Evolutionary conservation across 2,888 invertebrate species (phyloP).

Genomic region (Selenia dentaria): DNA sequence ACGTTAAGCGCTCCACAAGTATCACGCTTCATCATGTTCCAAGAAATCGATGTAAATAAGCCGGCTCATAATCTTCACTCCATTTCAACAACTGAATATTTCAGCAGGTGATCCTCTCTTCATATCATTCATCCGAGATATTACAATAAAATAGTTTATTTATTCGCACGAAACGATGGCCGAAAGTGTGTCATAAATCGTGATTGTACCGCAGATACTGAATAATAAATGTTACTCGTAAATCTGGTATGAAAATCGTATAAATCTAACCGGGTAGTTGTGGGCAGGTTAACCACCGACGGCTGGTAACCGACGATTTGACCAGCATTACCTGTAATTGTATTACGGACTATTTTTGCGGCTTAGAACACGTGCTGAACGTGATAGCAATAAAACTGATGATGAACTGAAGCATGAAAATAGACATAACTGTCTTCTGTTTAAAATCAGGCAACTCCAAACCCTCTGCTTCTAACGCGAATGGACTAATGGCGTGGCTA

Average conservation of each 20-base stretch:
- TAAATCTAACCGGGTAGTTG: slow-evolving; percentile 73
- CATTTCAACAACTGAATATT: slow-evolving; percentile 15
- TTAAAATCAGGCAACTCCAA: too few relatives aligned
- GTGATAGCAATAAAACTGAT: slow-evolving; percentile 1
- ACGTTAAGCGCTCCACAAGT: too few relatives aligned
- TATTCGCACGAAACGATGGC: slow-evolving; percentile 61
- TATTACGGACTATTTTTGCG: slow-evolving; percentile 10
- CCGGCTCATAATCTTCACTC: neutral
- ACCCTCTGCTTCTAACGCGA: too few relatives aligned
- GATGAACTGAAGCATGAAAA: neutral
- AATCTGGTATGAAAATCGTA: slow-evolving; percentile 79
- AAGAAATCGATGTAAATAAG: slow-evolving; percentile 1
- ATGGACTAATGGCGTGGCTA: too few relatives aligned
- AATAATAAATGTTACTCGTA: slow-evolving; percentile 79
- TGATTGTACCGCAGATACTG: slow-evolving; percentile 75
- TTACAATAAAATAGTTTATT: slow-evolving; percentile 60
- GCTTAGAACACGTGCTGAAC: slow-evolving; percentile 3
- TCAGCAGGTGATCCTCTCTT: slow-evolving; percentile 16
- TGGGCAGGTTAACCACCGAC: slow-evolving; percentile 58
- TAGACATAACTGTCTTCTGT: too few relatives aligned
- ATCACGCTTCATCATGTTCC: too few relatives aligned
- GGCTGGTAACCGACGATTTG: slow-evolving; percentile 24
- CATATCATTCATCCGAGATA: slow-evolving; percentile 31
- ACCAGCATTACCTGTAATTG: slow-evolving; percentile 25
- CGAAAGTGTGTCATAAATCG: slow-evolving; percentile 77